Evolutionary conservation across 2,888 invertebrate species (phyloP).

Genomic region (Lasioglossum morio): DNA sequence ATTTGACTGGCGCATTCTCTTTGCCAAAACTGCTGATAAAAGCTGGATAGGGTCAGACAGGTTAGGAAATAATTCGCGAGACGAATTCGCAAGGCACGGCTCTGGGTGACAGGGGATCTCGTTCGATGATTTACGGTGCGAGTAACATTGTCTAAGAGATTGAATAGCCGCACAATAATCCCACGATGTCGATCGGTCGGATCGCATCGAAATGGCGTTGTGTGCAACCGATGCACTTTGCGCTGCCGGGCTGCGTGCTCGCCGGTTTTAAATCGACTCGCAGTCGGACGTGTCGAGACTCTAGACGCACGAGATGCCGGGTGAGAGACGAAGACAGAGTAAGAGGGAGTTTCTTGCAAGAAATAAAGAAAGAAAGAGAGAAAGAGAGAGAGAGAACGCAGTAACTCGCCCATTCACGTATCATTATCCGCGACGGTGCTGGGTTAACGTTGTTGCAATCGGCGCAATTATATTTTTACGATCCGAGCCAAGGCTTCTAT

Average conservation of each 20-base stretch:
- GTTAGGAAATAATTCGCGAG: background rate
- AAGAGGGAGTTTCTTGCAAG: background rate
- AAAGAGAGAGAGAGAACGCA: background rate
- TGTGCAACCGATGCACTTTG: slow-evolving; percentile 67
- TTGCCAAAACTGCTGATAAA: background rate
- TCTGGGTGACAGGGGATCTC: background rate
- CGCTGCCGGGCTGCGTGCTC: slow-evolving; percentile 52
- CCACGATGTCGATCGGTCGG: background rate
- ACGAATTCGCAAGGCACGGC: background rate
- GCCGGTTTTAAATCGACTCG: slow-evolving; percentile 9
- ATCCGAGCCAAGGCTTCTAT: slow-evolving; percentile 77
- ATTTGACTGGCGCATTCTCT: background rate
- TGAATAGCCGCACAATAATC: background rate
- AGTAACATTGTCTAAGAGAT: background rate
- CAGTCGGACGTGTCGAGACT: background rate
- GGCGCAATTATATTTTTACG: slow-evolving; percentile 81
- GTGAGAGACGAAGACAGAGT: background rate
- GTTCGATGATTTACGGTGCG: background rate
- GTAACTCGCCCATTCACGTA: slow-evolving; percentile 78
- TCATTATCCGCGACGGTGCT: slow-evolving; percentile 79
- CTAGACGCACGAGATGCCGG: slow-evolving; percentile 53
- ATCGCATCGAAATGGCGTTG: slow-evolving; percentile 55
- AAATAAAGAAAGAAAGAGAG: background rate
- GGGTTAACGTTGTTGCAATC: slow-evolving; percentile 82
- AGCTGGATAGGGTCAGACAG: background rate